Conservation (phyloP, 2,797 vertebrate genomes). For the Sparus aurata region DNA sequence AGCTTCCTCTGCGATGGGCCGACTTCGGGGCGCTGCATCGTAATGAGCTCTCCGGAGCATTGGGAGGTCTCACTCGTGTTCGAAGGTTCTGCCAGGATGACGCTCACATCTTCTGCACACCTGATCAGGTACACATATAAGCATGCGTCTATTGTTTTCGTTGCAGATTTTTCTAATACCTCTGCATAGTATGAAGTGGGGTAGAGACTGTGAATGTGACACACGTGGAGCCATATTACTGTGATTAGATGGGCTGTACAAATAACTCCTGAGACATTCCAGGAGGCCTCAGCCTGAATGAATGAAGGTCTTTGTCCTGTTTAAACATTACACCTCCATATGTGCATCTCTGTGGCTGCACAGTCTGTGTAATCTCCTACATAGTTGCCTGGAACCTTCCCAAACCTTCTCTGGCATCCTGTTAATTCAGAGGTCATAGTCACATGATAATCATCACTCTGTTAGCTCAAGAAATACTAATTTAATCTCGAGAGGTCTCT, state of each 20-base stretch:
- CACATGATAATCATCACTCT: constrained; percentile 35
- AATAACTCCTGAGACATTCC: constrained; percentile 75
- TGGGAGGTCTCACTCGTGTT: constrained; percentile 92
- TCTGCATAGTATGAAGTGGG: background rate
- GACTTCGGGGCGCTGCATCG: constrained; percentile 96
- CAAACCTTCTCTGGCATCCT: constrained; percentile 30
- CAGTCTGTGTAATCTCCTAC: constrained; percentile 45
- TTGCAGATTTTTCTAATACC: background rate
- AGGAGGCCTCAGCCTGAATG: constrained; percentile 64
- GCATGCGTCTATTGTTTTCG: background rate
- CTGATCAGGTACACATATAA: constrained; percentile 88
- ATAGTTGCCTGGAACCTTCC: constrained; percentile 37
- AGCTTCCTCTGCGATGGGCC: constrained; percentile 93
- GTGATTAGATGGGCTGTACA: constrained; percentile 63
- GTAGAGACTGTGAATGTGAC: constrained; percentile 36
- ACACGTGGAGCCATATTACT: constrained; percentile 48
- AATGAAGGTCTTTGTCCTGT: constrained; percentile 76
- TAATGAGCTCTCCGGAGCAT: constrained; percentile 90
- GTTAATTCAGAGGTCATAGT: constrained; percentile 28
- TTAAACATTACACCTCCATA: constrained; percentile 63
- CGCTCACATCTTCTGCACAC: constrained; percentile 94
- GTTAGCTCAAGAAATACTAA: constrained; percentile 40
- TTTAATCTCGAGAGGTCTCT: constrained; percentile 26
- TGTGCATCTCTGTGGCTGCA: constrained; percentile 47
- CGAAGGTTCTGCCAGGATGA: constrained; percentile 95